Evolutionary conservation across 2,797 vertebrate species (phyloP), one percentile per base, ranked within the genome.

Genomic region (Corythornis leucogaster): DNA sequence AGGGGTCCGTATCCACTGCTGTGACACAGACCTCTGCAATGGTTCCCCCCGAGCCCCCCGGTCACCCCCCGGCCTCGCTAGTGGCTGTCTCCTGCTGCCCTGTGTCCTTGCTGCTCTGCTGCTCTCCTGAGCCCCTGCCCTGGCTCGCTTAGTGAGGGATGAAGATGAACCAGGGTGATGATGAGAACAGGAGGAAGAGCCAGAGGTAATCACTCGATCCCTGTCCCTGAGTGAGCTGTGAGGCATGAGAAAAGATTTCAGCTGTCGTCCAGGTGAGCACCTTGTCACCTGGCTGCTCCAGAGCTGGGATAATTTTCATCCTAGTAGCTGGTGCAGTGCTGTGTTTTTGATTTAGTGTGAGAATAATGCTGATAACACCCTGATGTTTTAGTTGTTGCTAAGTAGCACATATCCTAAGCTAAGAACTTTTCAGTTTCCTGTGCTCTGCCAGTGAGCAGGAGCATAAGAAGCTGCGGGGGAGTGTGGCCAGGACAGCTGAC

Each of bases 1-100:
- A 2, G 99, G 98, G 38, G 98, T 98, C 81, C 97, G 97, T 67
- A 98, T 98, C 96, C 98, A 98, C 96, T 98, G 98, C 97, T 98
- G 98, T 1, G 97, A 97, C 95, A 97, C 97, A 2, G 98, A 98
- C 80, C 98, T 99, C 38, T 98, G 98, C 97, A 98, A 98, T 92
- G 63, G 93, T 31, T 76, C 98, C 96, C 91, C 96, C 54, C 6
- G 89, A 74, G 94, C 97, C 91, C 78, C 77, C 16, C 64, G 70
- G 14, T 28, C 67, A 3, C 53, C 88, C 80, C 68, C 11, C 3
- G 25, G 58, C 25, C 11, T 87, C 19, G 5, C 58, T 0, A 6
- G 64, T 2, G 3, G 40, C 58, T 38, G 28, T 10, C 33, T 95
- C n/a, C 63, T 96, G 46, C 68, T 96, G 55, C 83, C 77, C 38